Conservation (phyloP, 2,797 vertebrate genomes). For the Miichthys miiuy region DNA sequence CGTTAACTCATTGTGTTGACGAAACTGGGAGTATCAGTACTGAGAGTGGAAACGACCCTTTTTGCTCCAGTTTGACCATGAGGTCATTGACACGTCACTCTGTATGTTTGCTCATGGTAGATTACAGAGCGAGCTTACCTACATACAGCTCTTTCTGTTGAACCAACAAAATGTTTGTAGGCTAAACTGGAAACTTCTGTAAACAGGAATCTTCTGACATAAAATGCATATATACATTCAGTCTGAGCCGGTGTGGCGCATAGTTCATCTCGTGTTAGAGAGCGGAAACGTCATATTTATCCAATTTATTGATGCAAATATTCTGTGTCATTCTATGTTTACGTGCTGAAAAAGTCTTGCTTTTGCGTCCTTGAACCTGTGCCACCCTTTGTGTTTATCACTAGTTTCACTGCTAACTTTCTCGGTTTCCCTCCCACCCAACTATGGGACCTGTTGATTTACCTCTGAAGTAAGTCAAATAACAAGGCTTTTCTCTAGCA, state of each 20-base stretch:
- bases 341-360: no score
- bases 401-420: constrained; percentile 31
- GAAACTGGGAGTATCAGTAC: constrained; percentile 38
- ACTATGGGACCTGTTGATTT: constrained; percentile 18
- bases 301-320: background rate
- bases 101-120: constrained; percentile 54
- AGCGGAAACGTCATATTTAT: background rate
- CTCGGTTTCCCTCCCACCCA: background rate
- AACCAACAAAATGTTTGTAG: constrained; percentile 6
- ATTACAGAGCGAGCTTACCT: constrained; percentile 24
- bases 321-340: background rate
- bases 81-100: constrained; percentile 47
- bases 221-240: background rate
- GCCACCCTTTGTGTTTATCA: constrained; percentile 26
- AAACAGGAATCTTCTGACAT: background rate
- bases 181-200: background rate
- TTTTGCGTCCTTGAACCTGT: background rate
- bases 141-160: background rate
- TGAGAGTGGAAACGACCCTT: constrained; percentile 29
- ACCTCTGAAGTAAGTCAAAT: constrained; percentile 30
- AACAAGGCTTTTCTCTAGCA: constrained; percentile 44
- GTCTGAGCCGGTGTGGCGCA: background rate
- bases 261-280: background rate
- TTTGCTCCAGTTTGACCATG: constrained; percentile 28
- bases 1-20: constrained; percentile 33